phyloP scores from a whole-genome alignment of 2,113 vertebrate species.

The Solea senegalensis region DNA sequence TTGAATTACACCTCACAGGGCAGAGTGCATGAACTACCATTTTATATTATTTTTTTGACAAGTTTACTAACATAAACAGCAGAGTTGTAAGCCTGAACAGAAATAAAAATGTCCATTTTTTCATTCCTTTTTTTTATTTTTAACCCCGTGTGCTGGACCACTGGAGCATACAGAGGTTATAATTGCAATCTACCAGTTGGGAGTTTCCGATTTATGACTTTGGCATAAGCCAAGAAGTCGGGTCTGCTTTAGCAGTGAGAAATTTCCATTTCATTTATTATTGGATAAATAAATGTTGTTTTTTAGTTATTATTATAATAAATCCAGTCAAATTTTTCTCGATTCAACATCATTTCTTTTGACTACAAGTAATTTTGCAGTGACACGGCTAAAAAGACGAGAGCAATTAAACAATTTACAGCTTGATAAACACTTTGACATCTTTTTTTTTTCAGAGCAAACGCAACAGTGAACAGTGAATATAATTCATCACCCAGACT shows the following conservation, averaged over 20 bases:
- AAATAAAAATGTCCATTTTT: constrained; percentile 33
- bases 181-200: constrained; percentile 49
- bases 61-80: constrained; percentile 35
- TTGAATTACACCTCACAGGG: constrained; percentile 47
- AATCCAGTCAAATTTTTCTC: constrained; percentile 10
- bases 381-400: not conserved
- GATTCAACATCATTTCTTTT: not conserved
- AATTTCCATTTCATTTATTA: constrained; percentile 49
- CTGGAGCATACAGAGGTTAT: constrained; percentile 41
- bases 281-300: constrained; percentile 39
- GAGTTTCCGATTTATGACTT: constrained; percentile 47
- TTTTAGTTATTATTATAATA: constrained; percentile 1
- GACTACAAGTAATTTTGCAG: not conserved
- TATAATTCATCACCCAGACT: not conserved
- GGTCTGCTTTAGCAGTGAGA: not conserved
- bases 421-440: not conserved
- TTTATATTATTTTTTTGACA: constrained; percentile 17
- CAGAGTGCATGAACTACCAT: constrained; percentile 19
- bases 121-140: constrained; percentile 4
- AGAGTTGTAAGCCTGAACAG: constrained; percentile 22
- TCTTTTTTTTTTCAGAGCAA: not conserved
- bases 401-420: not conserved
- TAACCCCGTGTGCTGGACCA: constrained; percentile 13
- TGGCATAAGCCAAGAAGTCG: constrained; percentile 1
- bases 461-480: not conserved